A percentile compares a stretch with the other conserved stretches of the same genome.
Evolutionary conservation across 2,113 vertebrate species (phyloP).

Genomic region (Murina feae): DNA sequence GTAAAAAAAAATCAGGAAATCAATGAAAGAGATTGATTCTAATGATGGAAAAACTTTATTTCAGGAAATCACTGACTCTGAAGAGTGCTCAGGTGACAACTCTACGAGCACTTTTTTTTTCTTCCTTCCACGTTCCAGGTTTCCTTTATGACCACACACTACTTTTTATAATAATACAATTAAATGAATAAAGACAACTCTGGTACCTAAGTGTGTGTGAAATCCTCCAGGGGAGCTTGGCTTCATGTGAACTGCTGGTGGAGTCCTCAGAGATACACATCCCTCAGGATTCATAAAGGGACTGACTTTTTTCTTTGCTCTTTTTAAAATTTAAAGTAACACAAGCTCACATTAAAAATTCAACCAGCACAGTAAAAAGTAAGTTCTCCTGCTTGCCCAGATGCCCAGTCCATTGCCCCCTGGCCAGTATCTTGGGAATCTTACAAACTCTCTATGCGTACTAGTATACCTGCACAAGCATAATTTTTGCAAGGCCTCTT

Average conservation of each 20-base stretch:
- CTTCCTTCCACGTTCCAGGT: background rate
- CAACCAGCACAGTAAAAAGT: background rate
- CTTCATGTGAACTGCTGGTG: background rate
- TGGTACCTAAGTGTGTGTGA: background rate
- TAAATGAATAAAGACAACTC: background rate
- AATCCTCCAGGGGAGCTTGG: fast-evolving
- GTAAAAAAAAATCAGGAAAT: background rate
- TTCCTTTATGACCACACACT: background rate
- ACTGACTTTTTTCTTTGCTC: background rate
- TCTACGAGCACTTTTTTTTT: background rate
- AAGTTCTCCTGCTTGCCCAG: background rate
- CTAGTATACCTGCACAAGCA: too few species aligned
- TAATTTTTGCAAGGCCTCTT: background rate
- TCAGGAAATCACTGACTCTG: background rate
- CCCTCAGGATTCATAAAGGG: background rate
- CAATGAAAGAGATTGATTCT: background rate
- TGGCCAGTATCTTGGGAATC: background rate
- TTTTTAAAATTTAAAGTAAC: background rate
- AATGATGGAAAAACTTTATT: background rate
- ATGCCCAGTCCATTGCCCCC: fast-evolving
- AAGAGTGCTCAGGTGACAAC: background rate
- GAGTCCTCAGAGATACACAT: too few species aligned
- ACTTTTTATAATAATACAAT: background rate
- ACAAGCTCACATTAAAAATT: background rate
- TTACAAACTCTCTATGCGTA: background rate